Evolutionary conservation across 2,797 vertebrate species (phyloP), one percentile per base, ranked within the genome.

Genomic region (Sparidentex hasta): DNA sequence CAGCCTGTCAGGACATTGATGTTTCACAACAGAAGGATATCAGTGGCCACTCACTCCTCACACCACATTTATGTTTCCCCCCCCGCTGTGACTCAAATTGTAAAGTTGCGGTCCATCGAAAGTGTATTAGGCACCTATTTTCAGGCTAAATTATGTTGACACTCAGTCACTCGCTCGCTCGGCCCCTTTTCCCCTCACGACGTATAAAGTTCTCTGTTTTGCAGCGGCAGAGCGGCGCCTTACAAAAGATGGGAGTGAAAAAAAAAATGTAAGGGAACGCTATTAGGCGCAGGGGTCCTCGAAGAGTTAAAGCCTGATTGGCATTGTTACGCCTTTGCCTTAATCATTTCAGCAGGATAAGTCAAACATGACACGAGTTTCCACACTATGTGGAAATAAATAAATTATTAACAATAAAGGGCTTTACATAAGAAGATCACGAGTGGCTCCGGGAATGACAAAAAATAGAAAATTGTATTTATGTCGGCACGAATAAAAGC

Each of bases 301-400:
- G 59, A 56, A 43, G 2, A 63, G 48, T 41, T 33, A 44, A 66
- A 71, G 73, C 50, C 72, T 75, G 71, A 80, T 11, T 81, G 72
- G 41, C 62, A 21, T 47, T 59, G 54, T 75, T 57, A 52, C 38
- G 51, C 43, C n/a, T 7, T 2, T 18, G 27, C 33, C 14, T 51
- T 63, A 56, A 72, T 67, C 56, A 56, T 62, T 66, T 56, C 54
- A 52, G 41, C 47, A 58, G 61, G 48, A 65, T 58, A 70, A 74
- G 58, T 58, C 65, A 48, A 68, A 74, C 51, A 20, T 69, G 58
- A 44, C 59, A 51, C 9, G 50, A 50, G 41, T 43, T 50, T 29
- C 25, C 27, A 14, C 43, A 29, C 46, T 27, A 48, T 66, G 25
- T 38, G 44, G 41, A 48, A 54, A 58, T 56, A 54, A 23, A 68